phyloP scores from a whole-genome alignment of 2,113 vertebrate species.

The Mormyrus lacerda region DNA sequence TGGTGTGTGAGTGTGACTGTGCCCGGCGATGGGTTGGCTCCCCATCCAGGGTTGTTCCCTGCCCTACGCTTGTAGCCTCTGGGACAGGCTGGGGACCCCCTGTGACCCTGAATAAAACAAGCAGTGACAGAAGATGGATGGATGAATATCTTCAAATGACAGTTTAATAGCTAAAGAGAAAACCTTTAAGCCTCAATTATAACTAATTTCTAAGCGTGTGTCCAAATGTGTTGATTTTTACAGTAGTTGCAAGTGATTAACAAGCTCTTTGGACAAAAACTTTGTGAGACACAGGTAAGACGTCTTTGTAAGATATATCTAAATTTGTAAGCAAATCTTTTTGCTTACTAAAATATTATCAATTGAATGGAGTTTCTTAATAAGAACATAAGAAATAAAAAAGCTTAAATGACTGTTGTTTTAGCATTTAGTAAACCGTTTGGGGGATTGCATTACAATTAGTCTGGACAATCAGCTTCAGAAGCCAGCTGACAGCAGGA shows the following conservation, averaged over 20 bases:
- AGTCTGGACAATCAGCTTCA: background rate
- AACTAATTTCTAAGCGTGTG: background rate
- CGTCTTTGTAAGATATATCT: background rate
- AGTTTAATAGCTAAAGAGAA: background rate
- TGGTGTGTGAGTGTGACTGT: background rate
- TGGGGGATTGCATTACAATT: background rate
- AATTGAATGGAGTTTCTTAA: background rate
- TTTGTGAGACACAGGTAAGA: no score
- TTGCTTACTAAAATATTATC: background rate
- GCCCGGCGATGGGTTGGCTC: background rate
- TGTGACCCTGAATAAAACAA: background rate
- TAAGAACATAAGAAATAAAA: no score
- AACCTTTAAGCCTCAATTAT: background rate
- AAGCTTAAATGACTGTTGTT: no score
- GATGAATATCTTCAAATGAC: background rate
- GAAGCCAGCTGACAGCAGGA: background rate
- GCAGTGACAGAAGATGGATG: background rate
- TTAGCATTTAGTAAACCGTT: background rate
- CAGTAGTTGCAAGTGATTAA: background rate
- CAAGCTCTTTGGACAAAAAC: background rate
- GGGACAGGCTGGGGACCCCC: no score
- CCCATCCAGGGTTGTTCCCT: no score
- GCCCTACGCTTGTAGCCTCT: background rate
- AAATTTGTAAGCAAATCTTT: background rate
- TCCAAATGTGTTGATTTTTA: background rate